Base-by-base conservation (phyloP, 2,113 vertebrate genomes). In the Eidolon helvum region DNA sequence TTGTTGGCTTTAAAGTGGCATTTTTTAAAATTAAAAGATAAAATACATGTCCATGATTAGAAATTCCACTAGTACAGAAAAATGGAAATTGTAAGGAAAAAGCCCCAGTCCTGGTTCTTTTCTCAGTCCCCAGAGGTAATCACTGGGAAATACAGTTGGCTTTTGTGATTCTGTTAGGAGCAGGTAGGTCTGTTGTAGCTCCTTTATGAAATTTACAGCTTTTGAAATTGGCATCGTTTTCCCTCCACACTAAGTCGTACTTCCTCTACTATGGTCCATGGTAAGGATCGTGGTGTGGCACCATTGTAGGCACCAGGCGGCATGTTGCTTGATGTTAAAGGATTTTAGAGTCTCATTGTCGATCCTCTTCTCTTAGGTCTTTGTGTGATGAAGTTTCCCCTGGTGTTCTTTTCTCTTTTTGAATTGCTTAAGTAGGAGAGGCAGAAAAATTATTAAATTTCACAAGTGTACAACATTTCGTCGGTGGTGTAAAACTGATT, bases 381-480 rank as follows among this genome's bases (percentile, higher is more conserved):
- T 95, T n/a, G 30, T 69, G 12, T n/a, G 74, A 48, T 50, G 59
- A 84, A 2, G 35, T 87, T 87, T 91, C 40, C 40, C 45, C 16
- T 68, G 30, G 21, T 72, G 4, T 26, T 48, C 26, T 92, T 85
- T 90, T 35, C 28, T 63, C 48, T 85, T 72, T 95, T 87, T 78
- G 72, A 85, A n/a, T 86, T 86, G 55, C 45, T 82, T 48, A 68
- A 65, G 68, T 61, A 85, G 38, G 48, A 94, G 68, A 92, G 33
- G 10, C 16, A 59, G 45, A 97, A 88, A 93, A 88, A 78, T 87
- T 61, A 75, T 66, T 93, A 78, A 59, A 53, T 87, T 95, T 90
- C 57, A 24, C 2, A 79, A 82, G 50, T 21, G 7, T 55, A 53
- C 68, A 55, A 33, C 35, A 82, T 92, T 82, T 90, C 53, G 30